phyloP scores from a whole-genome alignment of 2,888 invertebrate species.

The Lottia scabra region DNA sequence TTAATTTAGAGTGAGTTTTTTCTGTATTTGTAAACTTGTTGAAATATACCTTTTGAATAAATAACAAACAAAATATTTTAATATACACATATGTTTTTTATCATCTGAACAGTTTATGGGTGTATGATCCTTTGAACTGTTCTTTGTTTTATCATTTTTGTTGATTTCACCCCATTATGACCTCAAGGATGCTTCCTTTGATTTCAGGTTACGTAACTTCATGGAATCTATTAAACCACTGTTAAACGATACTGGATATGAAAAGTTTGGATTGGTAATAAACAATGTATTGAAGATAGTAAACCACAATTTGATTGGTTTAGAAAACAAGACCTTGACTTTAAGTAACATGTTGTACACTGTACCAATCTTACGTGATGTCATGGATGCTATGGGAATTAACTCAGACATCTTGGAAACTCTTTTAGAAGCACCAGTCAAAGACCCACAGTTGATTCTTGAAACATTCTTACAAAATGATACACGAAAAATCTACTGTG shows the following conservation, averaged over 20 bases:
- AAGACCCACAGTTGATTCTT: slow-evolving; percentile 29
- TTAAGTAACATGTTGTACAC: slow-evolving; percentile 30
- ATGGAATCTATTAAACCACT: slow-evolving; percentile 25
- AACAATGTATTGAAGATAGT: slow-evolving; percentile 32
- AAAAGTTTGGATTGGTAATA: slow-evolving; percentile 30
- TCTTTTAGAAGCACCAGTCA: slow-evolving; percentile 34
- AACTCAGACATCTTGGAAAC: slow-evolving; percentile 29
- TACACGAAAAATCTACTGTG: slow-evolving; percentile 25
- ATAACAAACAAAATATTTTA: too few relatives aligned
- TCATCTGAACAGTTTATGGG: too few relatives aligned
- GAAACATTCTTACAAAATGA: slow-evolving; percentile 24
- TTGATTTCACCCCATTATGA: too few relatives aligned
- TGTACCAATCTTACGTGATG: slow-evolving; percentile 32
- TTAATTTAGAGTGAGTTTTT: slow-evolving; percentile 28
- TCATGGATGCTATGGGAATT: slow-evolving; percentile 34
- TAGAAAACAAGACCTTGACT: slow-evolving; percentile 31
- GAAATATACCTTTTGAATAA: too few relatives aligned
- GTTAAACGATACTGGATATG: slow-evolving; percentile 27
- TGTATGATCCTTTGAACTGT: too few relatives aligned
- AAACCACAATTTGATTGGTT: slow-evolving; percentile 30
- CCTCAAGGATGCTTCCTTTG: too few relatives aligned
- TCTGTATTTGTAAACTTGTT: too few relatives aligned
- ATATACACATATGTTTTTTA: too few relatives aligned
- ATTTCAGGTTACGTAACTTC: slow-evolving; percentile 22
- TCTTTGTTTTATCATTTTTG: too few relatives aligned